A percentile compares a stretch with the other conserved stretches of the same genome.
Evolutionary conservation across 1,140 invertebrate species (phyloP).

Genomic region (Bursaphelenchus mucronatus): DNA sequence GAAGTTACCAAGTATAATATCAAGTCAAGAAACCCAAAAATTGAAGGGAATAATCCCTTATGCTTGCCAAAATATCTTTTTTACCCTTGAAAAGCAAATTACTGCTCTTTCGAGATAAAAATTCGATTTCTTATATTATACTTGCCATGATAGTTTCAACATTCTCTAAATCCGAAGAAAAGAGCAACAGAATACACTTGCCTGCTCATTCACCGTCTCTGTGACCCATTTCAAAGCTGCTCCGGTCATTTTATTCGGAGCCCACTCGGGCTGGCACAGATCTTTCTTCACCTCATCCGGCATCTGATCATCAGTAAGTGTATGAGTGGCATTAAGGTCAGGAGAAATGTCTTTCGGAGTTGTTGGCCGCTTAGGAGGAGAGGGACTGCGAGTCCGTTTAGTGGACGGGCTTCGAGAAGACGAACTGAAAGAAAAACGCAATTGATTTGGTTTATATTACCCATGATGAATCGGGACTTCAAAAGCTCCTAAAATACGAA

Average conservation of each 20-base stretch:
- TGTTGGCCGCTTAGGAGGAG: no score
- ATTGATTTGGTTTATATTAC: no score
- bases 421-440: no score
- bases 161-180: neutral
- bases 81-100: no score
- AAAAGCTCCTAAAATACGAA: no score
- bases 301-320: neutral
- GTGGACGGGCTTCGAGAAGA: no score
- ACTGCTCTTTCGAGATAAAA: neutral
- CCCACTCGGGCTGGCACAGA: constrained; percentile 15
- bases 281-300: constrained; percentile 15
- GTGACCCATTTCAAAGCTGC: constrained; percentile 14
- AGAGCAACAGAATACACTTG: constrained; percentile 7
- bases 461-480: no score
- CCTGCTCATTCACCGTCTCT: constrained; percentile 14
- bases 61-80: no score
- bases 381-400: no score
- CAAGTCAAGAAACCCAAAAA: neutral
- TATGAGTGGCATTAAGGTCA: no score
- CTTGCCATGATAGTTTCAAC: neutral
- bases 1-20: no score
- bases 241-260: constrained; percentile 18
- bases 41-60: neutral
- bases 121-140: neutral
- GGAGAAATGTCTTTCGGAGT: no score